Evolutionary conservation across 2,888 invertebrate genomes (phyloP), one percentile per base, ranked within the genome.

Genomic region (Tuta absoluta): DNA sequence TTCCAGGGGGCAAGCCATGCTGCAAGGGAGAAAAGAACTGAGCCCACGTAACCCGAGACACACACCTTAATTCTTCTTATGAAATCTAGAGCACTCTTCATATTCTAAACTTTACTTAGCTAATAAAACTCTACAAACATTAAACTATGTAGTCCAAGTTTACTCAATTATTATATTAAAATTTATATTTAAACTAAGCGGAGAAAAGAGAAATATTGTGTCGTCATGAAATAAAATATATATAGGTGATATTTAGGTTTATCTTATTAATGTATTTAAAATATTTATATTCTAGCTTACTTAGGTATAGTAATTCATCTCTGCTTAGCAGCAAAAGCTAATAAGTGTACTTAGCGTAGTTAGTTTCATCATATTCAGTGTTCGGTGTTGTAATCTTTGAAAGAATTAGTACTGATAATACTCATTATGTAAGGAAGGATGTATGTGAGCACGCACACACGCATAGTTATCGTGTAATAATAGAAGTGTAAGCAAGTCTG

Each of bases 1-100:
- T 82, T 83, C 38, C 86, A 92, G 92, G 86, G 60, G 84, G 80
- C 66, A 90, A 87, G 77, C 90, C 89, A 64, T 90, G 89, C 78
- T 88, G 90, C 81, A 82, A 86, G 69, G 88, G 83, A 53, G 86
- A 80, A 56, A 84, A 85, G 68, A 85, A 87, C 69, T 87, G 76
- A 77, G n/a, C 53, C 62, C 60, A 60, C 24, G n/a, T 17, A n/a
- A 61, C 23, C 64, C 37, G 37, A 37, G 28, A 56, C 19, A 57
- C 61, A 41, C 28, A 59, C 56, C 63, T 61, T 56, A 45, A 33
- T 56, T 33, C 56, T 56, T 19, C 60, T 33, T 37, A 57, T 62
- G 58, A 62, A 23, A 21, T 62, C 58, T 65, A 45, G 19, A 60
- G 24, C 68, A 68, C 72, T 72, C 72, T 72, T 64, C 73, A 72